Conservation (phyloP, 2,797 vertebrate species). For the Poliocrania exsul region DNA sequence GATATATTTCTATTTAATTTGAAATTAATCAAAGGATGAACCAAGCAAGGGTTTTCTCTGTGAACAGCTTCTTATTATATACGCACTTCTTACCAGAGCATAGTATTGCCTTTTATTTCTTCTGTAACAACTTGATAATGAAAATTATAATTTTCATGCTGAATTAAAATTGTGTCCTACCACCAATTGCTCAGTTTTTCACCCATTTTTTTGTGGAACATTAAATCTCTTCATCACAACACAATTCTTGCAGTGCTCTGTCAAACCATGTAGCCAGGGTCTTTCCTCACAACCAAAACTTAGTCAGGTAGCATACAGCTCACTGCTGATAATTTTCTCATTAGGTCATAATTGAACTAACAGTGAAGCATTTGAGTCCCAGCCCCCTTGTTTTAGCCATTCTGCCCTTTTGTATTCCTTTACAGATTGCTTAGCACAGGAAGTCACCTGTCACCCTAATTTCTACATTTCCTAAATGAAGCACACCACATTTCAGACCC, state of each 20-base stretch:
- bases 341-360: not conserved
- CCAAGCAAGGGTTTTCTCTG: not conserved
- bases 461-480: not conserved
- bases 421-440: not conserved
- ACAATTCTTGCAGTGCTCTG: not conserved
- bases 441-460: not conserved
- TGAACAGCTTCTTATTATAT: not conserved
- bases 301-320: not conserved
- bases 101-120: not conserved
- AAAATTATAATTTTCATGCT: not conserved
- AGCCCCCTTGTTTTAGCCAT: not conserved
- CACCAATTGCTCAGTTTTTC: not conserved
- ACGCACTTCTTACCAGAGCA: not conserved
- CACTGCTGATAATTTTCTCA: not conserved
- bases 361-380: not conserved
- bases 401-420: not conserved
- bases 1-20: not conserved
- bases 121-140: not conserved
- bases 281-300: not conserved
- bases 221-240: not conserved
- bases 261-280: not conserved
- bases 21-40: slow-evolving; percentile 25
- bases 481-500: not conserved
- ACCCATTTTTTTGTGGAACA: not conserved
- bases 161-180: not conserved